Base-by-base conservation (phyloP, 1,140 invertebrate genomes). In the Armadillidium nasatum region DNA sequence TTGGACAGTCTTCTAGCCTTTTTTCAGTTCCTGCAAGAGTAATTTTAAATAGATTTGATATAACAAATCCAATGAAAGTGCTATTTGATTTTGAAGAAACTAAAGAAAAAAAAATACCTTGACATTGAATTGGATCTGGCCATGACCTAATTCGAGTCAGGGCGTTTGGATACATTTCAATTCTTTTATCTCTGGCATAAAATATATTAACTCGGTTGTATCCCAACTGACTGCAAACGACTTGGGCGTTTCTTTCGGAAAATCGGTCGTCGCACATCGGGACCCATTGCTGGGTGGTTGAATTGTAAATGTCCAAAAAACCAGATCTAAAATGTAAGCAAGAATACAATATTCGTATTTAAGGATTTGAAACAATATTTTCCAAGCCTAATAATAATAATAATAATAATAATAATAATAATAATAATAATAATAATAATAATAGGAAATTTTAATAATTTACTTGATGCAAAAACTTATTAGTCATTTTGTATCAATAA, bases 221-320 rank as follows among this genome's bases (percentile, higher is more conserved):
- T 19, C 95, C 95, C n/a, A 99, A 84, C 83, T 98, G 93, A 22
- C 93, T 88, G 83, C 97, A 99, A 0, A 97, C 94, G 0, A 99
- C 95, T 87, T 96, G 91, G 4, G 94, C 94, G 84, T 97, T 97
- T 82, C 94, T 87, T 83, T 97, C 93, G 0, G 94, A 97, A 83
- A 99, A 99, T 75, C 95, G 87, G 71, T 89, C 88, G 87, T 99
- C 97, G 85, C 98, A 99, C 83, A 98, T 90, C 0, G 97, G 94
- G 54, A 97, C 93, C 95, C 96, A 98, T 84, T 98, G 95, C 10
- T 94, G 85, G 0, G 95, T 97, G 6, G 97, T 98, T 74, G 87
- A 87, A 84, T 99, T 99, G 83, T 94, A 99, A 82, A 96, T 92
- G 86, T 99, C 94, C 45, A 99, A 85, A 83, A 98, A 99, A 10